A percentile compares a stretch with the other conserved stretches of the same genome.
Evolutionary conservation across 2,888 invertebrate species (phyloP).

Genomic region (Sipha maydis): DNA sequence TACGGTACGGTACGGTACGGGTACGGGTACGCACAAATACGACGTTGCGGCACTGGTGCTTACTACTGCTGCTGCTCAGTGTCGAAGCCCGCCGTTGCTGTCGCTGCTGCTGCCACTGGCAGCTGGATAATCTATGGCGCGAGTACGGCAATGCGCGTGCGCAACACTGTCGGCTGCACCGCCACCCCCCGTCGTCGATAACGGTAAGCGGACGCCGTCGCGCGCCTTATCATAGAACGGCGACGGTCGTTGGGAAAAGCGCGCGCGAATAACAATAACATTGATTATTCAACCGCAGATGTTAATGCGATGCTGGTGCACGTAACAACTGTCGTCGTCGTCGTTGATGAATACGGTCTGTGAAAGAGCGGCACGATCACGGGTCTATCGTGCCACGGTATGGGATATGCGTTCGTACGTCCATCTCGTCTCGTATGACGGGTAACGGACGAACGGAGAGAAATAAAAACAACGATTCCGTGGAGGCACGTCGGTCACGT

Average conservation of each 20-base stretch:
- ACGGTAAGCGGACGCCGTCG: background rate
- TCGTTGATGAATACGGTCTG: no score
- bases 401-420: no score
- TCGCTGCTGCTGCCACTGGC: background rate
- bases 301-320: no score
- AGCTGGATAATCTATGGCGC: constrained; percentile 8
- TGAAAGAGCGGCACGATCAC: no score
- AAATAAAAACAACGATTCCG: no score
- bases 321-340: no score
- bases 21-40: background rate
- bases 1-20: background rate
- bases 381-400: no score
- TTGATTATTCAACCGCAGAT: no score
- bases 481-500: no score
- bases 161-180: background rate
- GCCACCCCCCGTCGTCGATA: background rate
- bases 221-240: background rate
- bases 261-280: background rate
- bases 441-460: no score
- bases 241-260: background rate
- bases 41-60: background rate
- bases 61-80: background rate
- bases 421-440: no score
- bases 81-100: background rate
- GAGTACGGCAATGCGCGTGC: background rate